A percentile compares a stretch with the other conserved stretches of the same genome.
phyloP scores from a whole-genome alignment of 1,140 invertebrate genomes.

The Nasonia longicornis region DNA sequence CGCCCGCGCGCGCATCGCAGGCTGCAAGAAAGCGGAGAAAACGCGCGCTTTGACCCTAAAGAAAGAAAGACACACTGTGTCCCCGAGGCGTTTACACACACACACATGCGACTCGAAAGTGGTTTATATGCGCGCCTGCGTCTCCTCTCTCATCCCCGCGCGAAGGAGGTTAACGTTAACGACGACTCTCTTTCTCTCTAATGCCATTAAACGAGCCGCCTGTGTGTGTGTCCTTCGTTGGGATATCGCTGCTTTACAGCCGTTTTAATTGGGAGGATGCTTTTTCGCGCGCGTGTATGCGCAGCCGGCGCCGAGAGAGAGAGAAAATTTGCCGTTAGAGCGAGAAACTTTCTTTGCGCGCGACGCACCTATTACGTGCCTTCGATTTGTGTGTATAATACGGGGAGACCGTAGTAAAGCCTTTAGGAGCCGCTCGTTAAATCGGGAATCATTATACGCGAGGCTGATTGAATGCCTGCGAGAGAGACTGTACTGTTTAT shows the following conservation, averaged over 20 bases:
- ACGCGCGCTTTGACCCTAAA: slow-evolving; percentile 10
- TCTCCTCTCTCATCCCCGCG: neutral
- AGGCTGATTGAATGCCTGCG: neutral
- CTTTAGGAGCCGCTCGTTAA: slow-evolving; percentile 11
- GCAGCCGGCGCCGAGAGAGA: too few species aligned
- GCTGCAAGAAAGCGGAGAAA: slow-evolving; percentile 35
- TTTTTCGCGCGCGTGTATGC: neutral
- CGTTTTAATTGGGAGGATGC: slow-evolving; percentile 9
- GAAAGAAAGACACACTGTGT: neutral
- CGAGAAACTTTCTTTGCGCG: neutral
- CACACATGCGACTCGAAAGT: slow-evolving; percentile 25
- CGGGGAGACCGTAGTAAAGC: neutral
- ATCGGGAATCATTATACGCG: neutral
- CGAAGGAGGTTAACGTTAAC: slow-evolving; percentile 3
- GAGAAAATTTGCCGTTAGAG: neutral
- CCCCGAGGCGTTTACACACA: neutral
- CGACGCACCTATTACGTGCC: neutral
- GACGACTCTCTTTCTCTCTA: slow-evolving; percentile 2
- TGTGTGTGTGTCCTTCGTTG: neutral
- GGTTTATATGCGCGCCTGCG: neutral
- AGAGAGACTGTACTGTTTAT: neutral
- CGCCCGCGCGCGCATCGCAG: too few species aligned
- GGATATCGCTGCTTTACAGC: neutral
- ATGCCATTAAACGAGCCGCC: slow-evolving; percentile 2
- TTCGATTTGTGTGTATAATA: too few species aligned